Base-by-base conservation (phyloP, 1,140 invertebrate species). In the Muscidifurax raptorellus region DNA sequence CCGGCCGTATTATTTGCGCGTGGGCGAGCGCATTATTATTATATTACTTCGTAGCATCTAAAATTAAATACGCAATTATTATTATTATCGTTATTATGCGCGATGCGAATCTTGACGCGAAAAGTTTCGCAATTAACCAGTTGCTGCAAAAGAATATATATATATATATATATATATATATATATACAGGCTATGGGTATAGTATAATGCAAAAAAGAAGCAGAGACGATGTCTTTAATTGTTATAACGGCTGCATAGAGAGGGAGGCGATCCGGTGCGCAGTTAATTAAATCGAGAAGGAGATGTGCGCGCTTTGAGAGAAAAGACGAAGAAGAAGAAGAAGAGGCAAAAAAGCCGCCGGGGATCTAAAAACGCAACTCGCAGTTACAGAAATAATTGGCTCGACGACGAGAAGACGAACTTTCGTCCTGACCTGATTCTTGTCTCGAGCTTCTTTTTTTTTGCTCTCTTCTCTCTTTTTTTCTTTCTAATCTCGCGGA, bases 301-400 rank as follows among this genome's bases (percentile, higher is more conserved):
- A 59, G 52, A 69, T 69, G 28, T 27, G 10, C 66, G 66, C 36
- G 36, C 28, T 69, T 12, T 69, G 66, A 69, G 71, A 74, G 18
- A 25, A 40, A 74, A 74, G 18, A 18, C 40, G 32, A 40, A 22
- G 52, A 5, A n/a, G 2, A 59, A 4, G 52, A 52, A 47, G 44
- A 13, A 15, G 44, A 13, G 44, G 44, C n/a, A n/a, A 59, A 22
- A 59, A 59, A 59, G 18, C 52, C 52, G 52, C 18, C 22, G 6
- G 52, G 44, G 44, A 4, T 59, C 18, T 59, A 22, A 59, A 59
- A 59, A 59, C 52, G 52, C 52, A 59, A 59, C 52, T 59, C 25
- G n/a, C n/a, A 76, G 74, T 47, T 47, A 47, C 25, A 76, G 25
- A 76, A 76, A 76, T 76, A 76, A 76, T 76, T 76, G 40, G 40